Evolutionary conservation across 2,797 vertebrate genomes (phyloP).

Genomic region (Onychomys torridus): DNA sequence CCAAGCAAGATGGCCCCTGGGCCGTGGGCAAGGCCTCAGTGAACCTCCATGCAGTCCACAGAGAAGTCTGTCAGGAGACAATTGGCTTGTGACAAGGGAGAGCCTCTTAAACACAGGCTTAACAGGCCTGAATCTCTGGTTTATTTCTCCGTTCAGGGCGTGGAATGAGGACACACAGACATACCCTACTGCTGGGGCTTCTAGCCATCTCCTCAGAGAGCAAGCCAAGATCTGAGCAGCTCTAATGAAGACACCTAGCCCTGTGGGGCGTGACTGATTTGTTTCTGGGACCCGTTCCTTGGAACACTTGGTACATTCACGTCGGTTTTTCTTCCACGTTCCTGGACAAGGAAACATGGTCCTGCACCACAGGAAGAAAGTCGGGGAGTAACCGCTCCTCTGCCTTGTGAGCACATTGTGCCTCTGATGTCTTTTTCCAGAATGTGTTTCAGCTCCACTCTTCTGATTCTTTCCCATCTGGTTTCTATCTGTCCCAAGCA

Average conservation of each 20-base stretch:
- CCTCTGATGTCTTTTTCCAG: conserved; percentile 84
- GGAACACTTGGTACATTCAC: neutral
- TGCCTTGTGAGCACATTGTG: conserved; percentile 65
- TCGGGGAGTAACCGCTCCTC: rapidly evolving
- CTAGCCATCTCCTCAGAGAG: neutral
- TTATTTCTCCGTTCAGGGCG: neutral
- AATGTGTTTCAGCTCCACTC: conserved; percentile 77
- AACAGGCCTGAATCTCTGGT: neutral
- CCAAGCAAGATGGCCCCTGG: neutral
- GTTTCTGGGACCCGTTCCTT: neutral
- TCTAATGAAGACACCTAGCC: conserved; percentile 1
- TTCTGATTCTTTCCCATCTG: conserved; percentile 85
- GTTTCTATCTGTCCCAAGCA: conserved; percentile 88
- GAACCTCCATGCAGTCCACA: rapidly evolving
- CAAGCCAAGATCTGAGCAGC: neutral
- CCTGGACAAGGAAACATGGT: neutral
- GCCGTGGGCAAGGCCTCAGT: neutral
- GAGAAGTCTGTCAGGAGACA: neutral
- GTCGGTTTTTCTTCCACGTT: neutral
- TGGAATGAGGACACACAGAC: conserved; percentile 7
- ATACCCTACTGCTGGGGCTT: neutral
- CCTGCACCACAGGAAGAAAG: neutral
- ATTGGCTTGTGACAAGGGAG: neutral
- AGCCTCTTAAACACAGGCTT: neutral
- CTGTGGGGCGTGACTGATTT: neutral